Evolutionary conservation across 2,888 invertebrate species (phyloP).

Genomic region (Acrobasis suavella): DNA sequence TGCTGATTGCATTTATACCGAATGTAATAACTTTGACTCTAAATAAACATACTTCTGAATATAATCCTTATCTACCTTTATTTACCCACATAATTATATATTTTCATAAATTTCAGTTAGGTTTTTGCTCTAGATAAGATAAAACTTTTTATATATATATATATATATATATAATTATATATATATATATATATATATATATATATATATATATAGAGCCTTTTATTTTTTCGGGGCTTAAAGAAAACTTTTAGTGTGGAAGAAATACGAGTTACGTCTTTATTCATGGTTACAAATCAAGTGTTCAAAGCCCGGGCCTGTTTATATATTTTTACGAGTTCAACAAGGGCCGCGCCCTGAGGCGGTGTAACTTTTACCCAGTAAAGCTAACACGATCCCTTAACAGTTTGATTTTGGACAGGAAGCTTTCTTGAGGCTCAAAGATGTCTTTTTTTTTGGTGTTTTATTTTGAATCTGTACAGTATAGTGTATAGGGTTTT

Average conservation of each 20-base stretch:
- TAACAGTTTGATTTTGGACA: constrained; percentile 9
- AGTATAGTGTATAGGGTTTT: too few species aligned
- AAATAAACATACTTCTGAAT: constrained; percentile 44
- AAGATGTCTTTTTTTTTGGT: background rate
- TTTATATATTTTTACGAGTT: constrained; percentile 31
- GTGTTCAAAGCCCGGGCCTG: constrained; percentile 26
- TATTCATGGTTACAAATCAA: constrained; percentile 23
- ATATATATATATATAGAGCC: too few species aligned
- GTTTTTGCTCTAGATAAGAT: too few species aligned
- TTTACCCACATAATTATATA: background rate
- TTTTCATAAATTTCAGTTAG: too few species aligned
- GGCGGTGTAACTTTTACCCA: constrained; percentile 28
- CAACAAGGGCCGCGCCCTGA: constrained; percentile 20
- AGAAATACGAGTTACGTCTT: constrained; percentile 8
- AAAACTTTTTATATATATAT: too few species aligned
- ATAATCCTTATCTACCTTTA: constrained; percentile 18
- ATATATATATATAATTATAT: too few species aligned
- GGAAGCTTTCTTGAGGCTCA: background rate
- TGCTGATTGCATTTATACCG: constrained; percentile 41
- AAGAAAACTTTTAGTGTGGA: background rate
- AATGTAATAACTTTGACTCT: constrained; percentile 46
- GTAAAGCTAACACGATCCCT: constrained; percentile 26
- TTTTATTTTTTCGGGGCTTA: background rate
- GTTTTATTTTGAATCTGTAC: too few species aligned
- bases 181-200: too few species aligned